Percentiles rank a stretch among this genome's conserved stretches.
Evolutionary conservation across 2,888 invertebrate genomes (phyloP).

Genomic region (Metellina segmentata): DNA sequence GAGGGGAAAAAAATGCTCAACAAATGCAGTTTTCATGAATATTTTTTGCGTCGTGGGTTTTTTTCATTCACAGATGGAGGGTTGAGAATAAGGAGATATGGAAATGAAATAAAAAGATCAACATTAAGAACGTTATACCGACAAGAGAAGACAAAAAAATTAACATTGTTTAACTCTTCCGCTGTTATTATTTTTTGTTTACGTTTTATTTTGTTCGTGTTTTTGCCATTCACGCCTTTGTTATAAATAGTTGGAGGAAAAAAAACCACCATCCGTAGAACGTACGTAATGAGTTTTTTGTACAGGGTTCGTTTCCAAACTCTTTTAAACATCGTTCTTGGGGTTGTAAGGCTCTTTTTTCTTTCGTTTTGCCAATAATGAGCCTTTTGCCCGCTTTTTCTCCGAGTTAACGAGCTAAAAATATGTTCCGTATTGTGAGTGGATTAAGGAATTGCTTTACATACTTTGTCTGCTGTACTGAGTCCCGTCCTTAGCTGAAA

Average conservation of each 20-base stretch:
- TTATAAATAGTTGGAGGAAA: constrained; percentile 32
- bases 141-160: constrained; percentile 39
- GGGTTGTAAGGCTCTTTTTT: not conserved
- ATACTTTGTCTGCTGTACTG: not conserved
- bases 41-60: not conserved
- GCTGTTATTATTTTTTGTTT: constrained; percentile 38
- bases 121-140: constrained; percentile 31
- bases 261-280: not conserved
- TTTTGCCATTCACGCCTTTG: constrained; percentile 44
- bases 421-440: constrained; percentile 55
- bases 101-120: constrained; percentile 65
- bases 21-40: constrained; percentile 36
- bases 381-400: constrained; percentile 41
- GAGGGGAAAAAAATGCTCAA: constrained; percentile 11
- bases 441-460: constrained; percentile 30
- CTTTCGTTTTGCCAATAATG: constrained; percentile 55
- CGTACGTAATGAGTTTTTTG: constrained; percentile 62
- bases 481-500: not conserved
- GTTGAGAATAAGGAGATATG: constrained; percentile 20
- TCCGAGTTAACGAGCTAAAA: constrained; percentile 61
- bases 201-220: constrained; percentile 9
- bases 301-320: constrained; percentile 36
- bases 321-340: constrained; percentile 26
- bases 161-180: constrained; percentile 68
- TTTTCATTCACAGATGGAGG: not conserved